phyloP scores from a whole-genome alignment of 2,888 invertebrate genomes.

The Cheilosia scutellata region DNA sequence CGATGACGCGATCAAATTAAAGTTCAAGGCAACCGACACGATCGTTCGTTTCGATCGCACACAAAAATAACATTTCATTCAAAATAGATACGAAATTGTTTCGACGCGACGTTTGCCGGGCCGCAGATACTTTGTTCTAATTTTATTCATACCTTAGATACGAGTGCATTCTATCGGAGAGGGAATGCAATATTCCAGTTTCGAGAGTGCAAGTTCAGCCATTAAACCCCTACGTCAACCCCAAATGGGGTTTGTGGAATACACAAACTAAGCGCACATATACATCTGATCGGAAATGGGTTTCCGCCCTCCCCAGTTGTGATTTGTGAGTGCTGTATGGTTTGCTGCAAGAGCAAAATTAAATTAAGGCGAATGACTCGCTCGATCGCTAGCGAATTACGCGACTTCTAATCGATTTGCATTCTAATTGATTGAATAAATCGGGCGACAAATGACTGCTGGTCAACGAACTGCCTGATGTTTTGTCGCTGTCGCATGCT shows the following conservation, averaged over 20 bases:
- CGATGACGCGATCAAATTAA: constrained; percentile 52
- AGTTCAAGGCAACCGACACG: constrained; percentile 54
- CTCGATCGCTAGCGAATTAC: constrained; percentile 11
- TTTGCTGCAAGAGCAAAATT: constrained; percentile 12
- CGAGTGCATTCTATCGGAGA: constrained; percentile 4
- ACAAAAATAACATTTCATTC: constrained; percentile 15
- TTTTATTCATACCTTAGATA: constrained; percentile 19
- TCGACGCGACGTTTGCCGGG: constrained; percentile 7
- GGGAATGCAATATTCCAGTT: background rate
- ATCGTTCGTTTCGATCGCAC: constrained; percentile 38
- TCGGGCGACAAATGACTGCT: constrained; percentile 16
- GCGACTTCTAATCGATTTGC: constrained; percentile 44
- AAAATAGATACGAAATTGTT: constrained; percentile 38
- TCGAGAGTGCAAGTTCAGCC: constrained; percentile 38
- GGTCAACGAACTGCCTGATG: constrained; percentile 35
- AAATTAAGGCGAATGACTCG: constrained; percentile 46
- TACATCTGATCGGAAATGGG: constrained; percentile 15
- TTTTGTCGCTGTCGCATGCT: background rate
- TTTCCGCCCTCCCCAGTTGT: background rate
- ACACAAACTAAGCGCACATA: background rate
- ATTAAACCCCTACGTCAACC: constrained; percentile 27
- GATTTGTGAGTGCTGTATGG: background rate
- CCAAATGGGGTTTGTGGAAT: constrained; percentile 6
- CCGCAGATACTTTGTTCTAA: constrained; percentile 27
- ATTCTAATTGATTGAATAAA: constrained; percentile 51